Evolutionary conservation across 2,797 vertebrate species (phyloP).

Genomic region (Furcifer pardalis): DNA sequence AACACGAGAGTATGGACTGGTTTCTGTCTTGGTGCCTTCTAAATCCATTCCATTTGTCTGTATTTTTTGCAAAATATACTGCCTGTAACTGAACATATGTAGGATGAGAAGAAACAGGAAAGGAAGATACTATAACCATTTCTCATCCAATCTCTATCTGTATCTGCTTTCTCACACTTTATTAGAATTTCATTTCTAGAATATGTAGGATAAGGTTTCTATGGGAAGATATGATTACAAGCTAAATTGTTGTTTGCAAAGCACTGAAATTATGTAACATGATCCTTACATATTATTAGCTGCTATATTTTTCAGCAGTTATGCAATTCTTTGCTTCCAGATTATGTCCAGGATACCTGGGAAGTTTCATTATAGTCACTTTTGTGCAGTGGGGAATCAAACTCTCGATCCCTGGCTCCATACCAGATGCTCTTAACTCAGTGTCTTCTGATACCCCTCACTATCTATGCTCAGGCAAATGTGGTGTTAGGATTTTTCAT

Average conservation of each 20-base stretch:
- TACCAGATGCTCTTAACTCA: too few relatives aligned
- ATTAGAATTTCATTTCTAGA: neutral
- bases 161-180: neutral
- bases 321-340: neutral
- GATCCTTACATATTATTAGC: neutral
- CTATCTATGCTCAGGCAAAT: neutral
- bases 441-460: neutral
- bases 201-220: neutral
- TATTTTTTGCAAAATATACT: neutral
- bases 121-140: too few relatives aligned
- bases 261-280: neutral
- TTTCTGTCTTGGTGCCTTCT: neutral
- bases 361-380: neutral
- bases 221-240: neutral
- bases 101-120: neutral
- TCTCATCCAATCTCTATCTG: too few relatives aligned
- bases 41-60: neutral
- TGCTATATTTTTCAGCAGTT: neutral
- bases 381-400: neutral
- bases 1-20: neutral
- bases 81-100: neutral
- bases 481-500: neutral
- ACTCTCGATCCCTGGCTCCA: too few relatives aligned
- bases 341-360: too few relatives aligned
- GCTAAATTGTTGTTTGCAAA: neutral